A percentile compares a stretch with the other conserved stretches of the same genome.
Conservation (phyloP, 1,140 invertebrate genomes). For the Formica exsecta region DNA sequence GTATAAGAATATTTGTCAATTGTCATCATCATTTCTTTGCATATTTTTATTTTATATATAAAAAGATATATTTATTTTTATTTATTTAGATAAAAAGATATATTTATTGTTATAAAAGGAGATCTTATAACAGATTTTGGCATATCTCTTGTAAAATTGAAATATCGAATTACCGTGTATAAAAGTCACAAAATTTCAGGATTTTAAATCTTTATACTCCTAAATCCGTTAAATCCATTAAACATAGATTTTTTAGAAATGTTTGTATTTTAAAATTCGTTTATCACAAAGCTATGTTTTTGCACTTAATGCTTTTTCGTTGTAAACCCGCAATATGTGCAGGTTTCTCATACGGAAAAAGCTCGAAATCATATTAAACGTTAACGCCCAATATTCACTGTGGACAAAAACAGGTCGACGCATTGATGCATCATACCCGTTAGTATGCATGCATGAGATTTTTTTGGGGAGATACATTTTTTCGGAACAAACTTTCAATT, state of each 20-base stretch:
- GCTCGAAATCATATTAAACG: background rate
- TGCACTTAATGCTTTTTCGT: constrained; percentile 24
- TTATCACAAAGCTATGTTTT: constrained; percentile 5
- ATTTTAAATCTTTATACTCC: no score
- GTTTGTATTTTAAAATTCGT: background rate
- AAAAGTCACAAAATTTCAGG: background rate
- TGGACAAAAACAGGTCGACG: background rate
- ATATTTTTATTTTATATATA: background rate
- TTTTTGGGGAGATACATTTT: constrained; percentile 20
- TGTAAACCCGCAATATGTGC: constrained; percentile 12
- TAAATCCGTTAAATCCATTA: no score
- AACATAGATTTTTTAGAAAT: background rate
- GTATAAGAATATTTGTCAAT: background rate
- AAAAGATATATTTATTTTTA: background rate
- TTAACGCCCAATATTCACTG: constrained; percentile 13
- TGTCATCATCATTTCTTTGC: background rate
- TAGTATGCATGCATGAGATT: constrained; percentile 19
- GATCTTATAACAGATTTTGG: background rate
- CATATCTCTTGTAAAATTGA: background rate
- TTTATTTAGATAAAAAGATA: background rate
- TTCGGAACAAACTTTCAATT: background rate
- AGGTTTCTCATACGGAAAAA: constrained; percentile 5
- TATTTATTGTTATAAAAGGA: background rate
- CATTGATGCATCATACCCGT: background rate
- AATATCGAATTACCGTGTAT: background rate